Evolutionary conservation across 2,888 invertebrate species (phyloP).

Genomic region (Merodon equestris): DNA sequence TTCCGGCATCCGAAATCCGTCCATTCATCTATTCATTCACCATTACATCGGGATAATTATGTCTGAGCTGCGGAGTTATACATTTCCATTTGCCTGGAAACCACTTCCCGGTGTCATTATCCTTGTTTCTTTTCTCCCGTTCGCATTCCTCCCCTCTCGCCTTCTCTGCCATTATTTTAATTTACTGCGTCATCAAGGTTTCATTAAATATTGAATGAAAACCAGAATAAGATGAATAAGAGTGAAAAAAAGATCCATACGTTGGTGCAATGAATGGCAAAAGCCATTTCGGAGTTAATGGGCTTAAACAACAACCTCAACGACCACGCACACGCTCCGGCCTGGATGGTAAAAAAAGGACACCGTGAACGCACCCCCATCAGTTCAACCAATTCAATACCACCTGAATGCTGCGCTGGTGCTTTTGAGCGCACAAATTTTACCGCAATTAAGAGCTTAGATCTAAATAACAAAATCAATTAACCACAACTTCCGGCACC

Average conservation of each 20-base stretch:
- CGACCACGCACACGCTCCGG: not conserved
- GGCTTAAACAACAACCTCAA: conserved; percentile 29
- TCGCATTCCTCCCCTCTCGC: conserved; percentile 2
- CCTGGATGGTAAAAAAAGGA: too few species aligned
- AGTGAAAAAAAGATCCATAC: conserved; percentile 19
- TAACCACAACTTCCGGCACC: conserved; percentile 53
- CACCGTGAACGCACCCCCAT: too few species aligned
- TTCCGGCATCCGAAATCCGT: conserved; percentile 9
- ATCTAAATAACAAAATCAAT: conserved; percentile 67
- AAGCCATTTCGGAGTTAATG: conserved; percentile 60
- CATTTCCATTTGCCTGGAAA: conserved; percentile 31
- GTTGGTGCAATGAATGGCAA: conserved; percentile 40
- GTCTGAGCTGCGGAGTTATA: conserved; percentile 48
- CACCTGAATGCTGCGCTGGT: conserved; percentile 35
- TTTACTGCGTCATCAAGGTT: conserved; percentile 66
- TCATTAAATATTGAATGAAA: conserved; percentile 64
- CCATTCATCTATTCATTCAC: not conserved
- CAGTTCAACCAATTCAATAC: not conserved
- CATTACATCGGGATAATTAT: conserved; percentile 57
- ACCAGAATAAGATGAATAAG: conserved; percentile 17
- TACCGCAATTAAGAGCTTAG: conserved; percentile 56
- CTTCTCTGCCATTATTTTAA: conserved; percentile 61
- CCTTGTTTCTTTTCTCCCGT: conserved; percentile 6
- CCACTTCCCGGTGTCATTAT: conserved; percentile 52
- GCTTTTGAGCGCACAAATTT: conserved; percentile 29